A percentile compares a stretch with the other conserved stretches of the same genome.
Conservation (phyloP, 1,140 invertebrate genomes). For the Trichomalopsis sarcophagae region DNA sequence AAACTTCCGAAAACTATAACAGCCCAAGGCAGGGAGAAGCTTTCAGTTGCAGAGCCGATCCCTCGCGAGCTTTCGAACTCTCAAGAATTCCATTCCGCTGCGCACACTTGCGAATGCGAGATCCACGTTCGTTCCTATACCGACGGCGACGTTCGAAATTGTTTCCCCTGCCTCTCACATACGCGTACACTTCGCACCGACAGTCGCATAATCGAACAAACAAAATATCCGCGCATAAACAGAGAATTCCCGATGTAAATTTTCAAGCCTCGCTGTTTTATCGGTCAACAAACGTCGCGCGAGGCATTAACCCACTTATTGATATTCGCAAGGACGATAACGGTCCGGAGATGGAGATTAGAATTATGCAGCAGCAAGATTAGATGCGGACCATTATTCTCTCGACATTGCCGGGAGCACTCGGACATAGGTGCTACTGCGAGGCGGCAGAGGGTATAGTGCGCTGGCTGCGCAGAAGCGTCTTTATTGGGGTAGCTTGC, state of each 20-base stretch:
- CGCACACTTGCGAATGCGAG: background rate
- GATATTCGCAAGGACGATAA: background rate
- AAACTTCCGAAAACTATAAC: background rate
- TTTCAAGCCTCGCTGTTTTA: background rate
- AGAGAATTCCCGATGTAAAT: constrained; percentile 10
- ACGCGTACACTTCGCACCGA: background rate
- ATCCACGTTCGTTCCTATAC: background rate
- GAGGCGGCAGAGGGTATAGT: too few relatives aligned
- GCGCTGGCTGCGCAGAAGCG: too few relatives aligned
- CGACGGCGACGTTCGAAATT: background rate
- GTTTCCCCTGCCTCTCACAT: background rate
- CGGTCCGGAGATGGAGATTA: constrained; percentile 20
- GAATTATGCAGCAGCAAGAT: constrained; percentile 35
- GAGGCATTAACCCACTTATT: constrained; percentile 37
- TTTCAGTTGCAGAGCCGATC: background rate
- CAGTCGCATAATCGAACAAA: background rate
- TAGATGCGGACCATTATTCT: constrained; percentile 16
- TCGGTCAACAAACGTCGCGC: constrained; percentile 24
- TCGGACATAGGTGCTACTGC: background rate
- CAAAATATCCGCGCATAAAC: background rate
- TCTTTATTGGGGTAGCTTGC: background rate
- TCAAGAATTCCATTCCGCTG: too few relatives aligned
- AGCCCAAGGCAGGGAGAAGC: background rate
- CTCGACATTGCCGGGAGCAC: background rate
- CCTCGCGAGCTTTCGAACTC: background rate